Conservation (phyloP, 30 jellyfish, hydroid and myxozoan genomes). For the Chrysaora quinquecirrha region DNA sequence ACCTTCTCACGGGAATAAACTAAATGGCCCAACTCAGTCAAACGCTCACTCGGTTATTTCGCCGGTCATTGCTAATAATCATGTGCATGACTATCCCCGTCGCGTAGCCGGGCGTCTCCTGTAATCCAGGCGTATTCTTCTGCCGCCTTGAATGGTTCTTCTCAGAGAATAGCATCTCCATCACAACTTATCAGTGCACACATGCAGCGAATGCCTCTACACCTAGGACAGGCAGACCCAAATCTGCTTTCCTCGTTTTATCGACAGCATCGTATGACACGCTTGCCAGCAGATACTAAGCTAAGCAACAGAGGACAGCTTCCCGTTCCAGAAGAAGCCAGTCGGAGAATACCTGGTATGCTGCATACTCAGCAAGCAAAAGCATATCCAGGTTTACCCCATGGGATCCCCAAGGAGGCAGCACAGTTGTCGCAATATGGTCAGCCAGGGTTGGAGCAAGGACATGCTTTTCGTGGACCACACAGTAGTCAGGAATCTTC, state of each 20-base stretch:
- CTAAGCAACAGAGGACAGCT: constrained; percentile 46
- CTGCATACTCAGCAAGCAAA: constrained; percentile 41
- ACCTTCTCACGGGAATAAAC: constrained; percentile 14
- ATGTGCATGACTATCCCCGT: constrained; percentile 27
- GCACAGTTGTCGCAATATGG: constrained; percentile 7
- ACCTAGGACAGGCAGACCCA: constrained; percentile 55
- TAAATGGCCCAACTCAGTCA: constrained; percentile 8
- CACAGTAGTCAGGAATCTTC: constrained; percentile 51
- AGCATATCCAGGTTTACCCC: constrained; percentile 50
- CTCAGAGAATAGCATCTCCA: constrained; percentile 53
- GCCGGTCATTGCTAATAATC: constrained; percentile 62
- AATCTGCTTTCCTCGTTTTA: constrained; percentile 37
- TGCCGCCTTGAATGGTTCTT: constrained; percentile 42
- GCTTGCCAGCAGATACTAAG: constrained; percentile 47
- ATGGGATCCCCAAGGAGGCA: constrained; percentile 38
- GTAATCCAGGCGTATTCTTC: constrained; percentile 25
- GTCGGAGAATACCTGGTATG: constrained; percentile 50
- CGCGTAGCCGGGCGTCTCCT: constrained; percentile 45
- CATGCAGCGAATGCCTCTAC: constrained; percentile 55
- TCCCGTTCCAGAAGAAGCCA: constrained; percentile 34
- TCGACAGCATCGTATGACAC: constrained; percentile 57
- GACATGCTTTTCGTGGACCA: constrained; percentile 58
- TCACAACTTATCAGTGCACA: constrained; percentile 25
- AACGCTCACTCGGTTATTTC: constrained; percentile 57
- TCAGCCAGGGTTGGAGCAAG: constrained; percentile 44